Evolutionary conservation across 2,113 vertebrate species (phyloP).

Genomic region (Capreolus pygargus): DNA sequence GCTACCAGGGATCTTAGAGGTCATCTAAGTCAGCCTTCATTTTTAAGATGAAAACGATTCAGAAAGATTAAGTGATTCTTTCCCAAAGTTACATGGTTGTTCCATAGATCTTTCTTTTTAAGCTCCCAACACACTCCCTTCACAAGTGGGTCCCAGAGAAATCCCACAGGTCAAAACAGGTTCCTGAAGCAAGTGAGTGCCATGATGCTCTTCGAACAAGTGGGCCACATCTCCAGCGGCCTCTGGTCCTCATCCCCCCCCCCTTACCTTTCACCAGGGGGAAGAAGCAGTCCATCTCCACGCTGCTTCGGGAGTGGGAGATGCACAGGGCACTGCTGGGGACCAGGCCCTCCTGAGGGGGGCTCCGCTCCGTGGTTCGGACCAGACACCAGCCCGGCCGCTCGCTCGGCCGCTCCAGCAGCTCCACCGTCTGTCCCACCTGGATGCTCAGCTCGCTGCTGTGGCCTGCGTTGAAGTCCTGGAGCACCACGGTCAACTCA

Average conservation of each 20-base stretch:
- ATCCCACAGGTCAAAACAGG: background rate
- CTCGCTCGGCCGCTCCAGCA: slow-evolving; percentile 93
- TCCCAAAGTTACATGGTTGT: background rate
- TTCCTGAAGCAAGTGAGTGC: background rate
- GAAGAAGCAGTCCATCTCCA: slow-evolving; percentile 99
- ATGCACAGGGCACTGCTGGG: slow-evolving; percentile 93
- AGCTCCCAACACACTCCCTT: background rate
- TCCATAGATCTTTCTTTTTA: background rate
- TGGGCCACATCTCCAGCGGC: background rate
- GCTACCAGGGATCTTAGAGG: background rate
- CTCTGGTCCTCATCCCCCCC: background rate
- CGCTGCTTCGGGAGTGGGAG: slow-evolving; percentile 95
- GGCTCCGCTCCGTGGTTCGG: slow-evolving; percentile 91
- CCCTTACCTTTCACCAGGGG: slow-evolving; percentile 94
- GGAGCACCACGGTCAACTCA: slow-evolving; percentile 95
- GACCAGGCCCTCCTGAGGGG: slow-evolving; percentile 94
- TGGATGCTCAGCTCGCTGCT: slow-evolving; percentile 93
- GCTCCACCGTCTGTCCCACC: slow-evolving; percentile 96
- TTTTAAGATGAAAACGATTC: background rate
- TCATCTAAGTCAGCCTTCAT: background rate
- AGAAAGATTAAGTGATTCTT: background rate
- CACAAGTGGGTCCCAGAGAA: background rate
- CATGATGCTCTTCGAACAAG: background rate
- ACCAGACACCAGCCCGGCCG: slow-evolving; percentile 96
- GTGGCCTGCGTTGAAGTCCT: slow-evolving; percentile 93